These are phyloP conservation scores for Siniperca knerii DNA, from an alignment of 2,113 vertebrate species.

Conservation along the genomic window DNA sequence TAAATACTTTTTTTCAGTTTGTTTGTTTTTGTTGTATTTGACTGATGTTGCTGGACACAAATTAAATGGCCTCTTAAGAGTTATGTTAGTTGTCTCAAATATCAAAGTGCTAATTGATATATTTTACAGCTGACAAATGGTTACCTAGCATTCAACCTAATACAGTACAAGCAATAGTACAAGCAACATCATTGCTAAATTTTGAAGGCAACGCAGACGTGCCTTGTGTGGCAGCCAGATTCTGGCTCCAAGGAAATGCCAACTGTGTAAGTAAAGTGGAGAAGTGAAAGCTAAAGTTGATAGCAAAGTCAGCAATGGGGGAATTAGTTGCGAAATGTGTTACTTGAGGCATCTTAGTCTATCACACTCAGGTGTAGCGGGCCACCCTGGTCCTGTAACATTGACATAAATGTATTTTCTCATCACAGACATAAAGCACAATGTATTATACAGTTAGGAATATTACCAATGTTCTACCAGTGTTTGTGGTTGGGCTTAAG, in stretches of 20 bases:
- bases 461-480: neutral
- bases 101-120: neutral
- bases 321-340: neutral
- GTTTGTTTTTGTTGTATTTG: neutral
- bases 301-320: neutral
- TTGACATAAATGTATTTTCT: neutral
- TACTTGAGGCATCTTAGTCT: neutral
- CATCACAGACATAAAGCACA: neutral
- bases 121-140: neutral
- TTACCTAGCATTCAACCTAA: neutral
- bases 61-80: neutral
- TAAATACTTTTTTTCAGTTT: neutral
- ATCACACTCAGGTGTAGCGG: neutral
- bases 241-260: neutral
- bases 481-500: neutral
- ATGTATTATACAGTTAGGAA: neutral
- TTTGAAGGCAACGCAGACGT: neutral
- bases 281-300: neutral
- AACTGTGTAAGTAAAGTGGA: neutral
- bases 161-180: neutral
- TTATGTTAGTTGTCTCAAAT: neutral
- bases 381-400: neutral
- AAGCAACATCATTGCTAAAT: neutral
- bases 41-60: neutral
- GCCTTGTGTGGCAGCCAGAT: neutral